Base-by-base conservation (phyloP, 1,140 invertebrate genomes). In the Phocides pigmalion region DNA sequence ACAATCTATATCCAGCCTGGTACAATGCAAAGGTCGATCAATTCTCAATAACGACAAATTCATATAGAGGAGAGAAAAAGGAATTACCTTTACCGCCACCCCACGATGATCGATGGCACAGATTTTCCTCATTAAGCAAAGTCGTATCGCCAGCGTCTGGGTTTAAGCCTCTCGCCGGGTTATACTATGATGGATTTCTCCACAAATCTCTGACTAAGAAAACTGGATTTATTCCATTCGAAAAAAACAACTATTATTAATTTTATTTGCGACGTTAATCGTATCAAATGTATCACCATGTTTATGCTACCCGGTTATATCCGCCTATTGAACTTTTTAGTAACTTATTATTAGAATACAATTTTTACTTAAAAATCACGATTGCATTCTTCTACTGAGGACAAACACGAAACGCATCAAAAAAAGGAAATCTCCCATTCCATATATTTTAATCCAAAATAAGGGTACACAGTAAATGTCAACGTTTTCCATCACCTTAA, bases 151-250 rank as follows among this genome's bases (percentile, higher is more conserved):
- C 65, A 17, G 51, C 70, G 28, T 76, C 72, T 69, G 82, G 76
- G 59, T 90, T 90, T 65, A 85, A 68, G 68, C 88, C 88, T 65
- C 70, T 90, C 16, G 84, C 88, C 20, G 88, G 88, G 16, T 82
- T 89, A 62, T 89, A 90, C 70, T 87, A 88, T 61, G 88, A 89
- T 66, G 88, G 88, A 68, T 89, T 75, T 80, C 71, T 90, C 11
- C 77, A 84, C 53, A 81, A 62, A 63, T 70, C 78, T 50, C 28
- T 82, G 17, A 58, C 56, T 56, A 81, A 73, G 49, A 73, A 72
- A 28, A 51, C 64, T 2, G 72, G 74, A 32, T 82, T 82, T 67
- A 61, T 74, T 53, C 78, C 80, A 11, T 72, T 71, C 32, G 49
- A 69, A 11, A 67, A 66, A 51, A 61, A 63, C 14, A 37, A 67